Conservation (phyloP, 2,797 vertebrate genomes). For the Anguilla megastoma region DNA sequence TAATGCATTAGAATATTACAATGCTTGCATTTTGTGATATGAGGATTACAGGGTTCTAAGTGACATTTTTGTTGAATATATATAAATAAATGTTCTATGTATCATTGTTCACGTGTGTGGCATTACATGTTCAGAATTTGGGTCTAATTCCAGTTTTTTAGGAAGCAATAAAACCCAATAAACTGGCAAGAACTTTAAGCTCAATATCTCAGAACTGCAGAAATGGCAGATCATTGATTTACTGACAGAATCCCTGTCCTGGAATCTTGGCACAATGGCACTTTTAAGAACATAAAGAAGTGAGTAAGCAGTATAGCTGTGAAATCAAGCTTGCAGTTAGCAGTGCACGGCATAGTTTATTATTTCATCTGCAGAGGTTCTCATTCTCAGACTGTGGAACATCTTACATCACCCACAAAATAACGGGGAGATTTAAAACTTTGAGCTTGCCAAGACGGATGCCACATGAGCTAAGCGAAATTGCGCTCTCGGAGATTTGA, state of each 20-base stretch:
- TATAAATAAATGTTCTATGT: background rate
- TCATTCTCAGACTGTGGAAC: background rate
- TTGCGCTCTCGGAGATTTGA: constrained; percentile 59
- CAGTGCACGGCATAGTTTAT: background rate
- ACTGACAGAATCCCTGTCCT: background rate
- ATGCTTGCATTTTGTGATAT: background rate
- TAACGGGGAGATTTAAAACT: background rate
- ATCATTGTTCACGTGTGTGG: background rate
- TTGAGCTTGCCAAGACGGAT: background rate
- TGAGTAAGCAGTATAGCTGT: background rate
- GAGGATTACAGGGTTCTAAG: background rate
- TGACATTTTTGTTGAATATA: background rate
- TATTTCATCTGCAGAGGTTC: background rate
- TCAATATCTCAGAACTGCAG: background rate
- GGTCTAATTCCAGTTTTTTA: background rate
- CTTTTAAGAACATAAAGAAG: background rate
- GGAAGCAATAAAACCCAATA: background rate
- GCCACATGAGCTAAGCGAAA: constrained; percentile 39
- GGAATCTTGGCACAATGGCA: background rate
- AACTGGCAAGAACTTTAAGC: background rate
- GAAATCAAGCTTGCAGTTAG: background rate
- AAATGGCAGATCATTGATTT: background rate
- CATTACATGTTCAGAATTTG: background rate
- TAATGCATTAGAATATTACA: background rate
- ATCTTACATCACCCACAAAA: background rate